Base-by-base conservation (phyloP, 2,113 vertebrate genomes). In the Campylomormyrus numenius region DNA sequence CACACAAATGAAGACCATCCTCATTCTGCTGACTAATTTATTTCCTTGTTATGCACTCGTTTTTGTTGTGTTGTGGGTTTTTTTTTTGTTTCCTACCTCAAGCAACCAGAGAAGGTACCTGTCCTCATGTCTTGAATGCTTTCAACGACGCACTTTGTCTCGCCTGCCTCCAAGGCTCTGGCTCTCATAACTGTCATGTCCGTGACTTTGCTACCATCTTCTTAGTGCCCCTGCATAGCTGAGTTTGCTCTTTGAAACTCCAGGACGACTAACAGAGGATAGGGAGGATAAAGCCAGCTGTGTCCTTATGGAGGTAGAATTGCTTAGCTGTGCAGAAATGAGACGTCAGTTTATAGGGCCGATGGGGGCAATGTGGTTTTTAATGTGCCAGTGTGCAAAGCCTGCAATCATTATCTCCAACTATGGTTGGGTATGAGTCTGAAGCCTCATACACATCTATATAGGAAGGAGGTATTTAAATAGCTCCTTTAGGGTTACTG, bases 71-170 rank as follows among this genome's bases (percentile, higher is more conserved):
- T 77, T 88, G 17, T 66, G 62, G n/a, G 9, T 48, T 74, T 21
- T 31, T 50, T 62, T 52, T 52, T 17, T 56, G 46, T 74, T 88
- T 74, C 74, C 90, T 90, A 88, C 90, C 87, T 90, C 87, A 62
- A 85, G n/a, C 24, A 58, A 13, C 52, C 49, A 46, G 52, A 74
- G 50, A 83, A 83, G 87, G 50, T 84, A 88, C 66, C 31, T 24
- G 50, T 62, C 17, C 48, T 87, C 15, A 80, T 52, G 87, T 53
- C 66, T 88, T 84, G 52, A 88, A 50, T 19, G 35, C 24, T 70
- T 31, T 49, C n/a, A 39, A 53, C 87, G 39, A 52, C 6, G 77
- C 84, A 66, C 27, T 87, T 39, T 90, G 58, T 70, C 56, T 10
- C 39, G 27, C 84, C 84, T 87, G 56, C 84, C 84, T 87, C n/a